Evolutionary conservation across 2,888 invertebrate genomes (phyloP).

Genomic region (Colostygia pectinataria): DNA sequence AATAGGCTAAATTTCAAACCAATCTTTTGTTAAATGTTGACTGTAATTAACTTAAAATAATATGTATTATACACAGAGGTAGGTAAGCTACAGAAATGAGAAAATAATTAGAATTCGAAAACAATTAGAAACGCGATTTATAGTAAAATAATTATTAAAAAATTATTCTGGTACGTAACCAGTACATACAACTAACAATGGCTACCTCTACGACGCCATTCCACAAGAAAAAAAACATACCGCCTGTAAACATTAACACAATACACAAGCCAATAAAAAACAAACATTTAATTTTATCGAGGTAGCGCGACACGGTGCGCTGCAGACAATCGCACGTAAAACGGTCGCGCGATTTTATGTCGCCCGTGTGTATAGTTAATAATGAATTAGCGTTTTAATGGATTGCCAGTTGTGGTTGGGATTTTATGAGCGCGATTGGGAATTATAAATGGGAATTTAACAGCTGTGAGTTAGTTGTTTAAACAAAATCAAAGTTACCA

Average conservation of each 20-base stretch:
- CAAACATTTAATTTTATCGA: conserved; percentile 38
- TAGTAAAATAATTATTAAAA: neutral
- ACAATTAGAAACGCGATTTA: no score
- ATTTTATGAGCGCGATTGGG: conserved; percentile 11
- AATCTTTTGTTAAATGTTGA: no score
- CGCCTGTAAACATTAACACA: conserved; percentile 29
- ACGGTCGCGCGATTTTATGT: conserved; percentile 50
- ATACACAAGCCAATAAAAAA: conserved; percentile 19
- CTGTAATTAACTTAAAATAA: no score
- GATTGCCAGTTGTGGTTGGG: conserved; percentile 14
- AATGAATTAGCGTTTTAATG: conserved; percentile 27
- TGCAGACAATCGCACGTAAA: conserved; percentile 57
- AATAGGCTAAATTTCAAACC: no score
- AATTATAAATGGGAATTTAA: conserved; percentile 18
- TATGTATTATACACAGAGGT: no score
- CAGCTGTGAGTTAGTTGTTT: conserved; percentile 12
- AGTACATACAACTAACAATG: conserved; percentile 6
- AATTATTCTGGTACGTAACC: neutral
- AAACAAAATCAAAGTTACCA: conserved; percentile 4
- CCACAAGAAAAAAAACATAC: conserved; percentile 14
- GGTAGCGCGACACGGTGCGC: conserved; percentile 30
- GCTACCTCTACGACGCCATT: conserved; percentile 4
- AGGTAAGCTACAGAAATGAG: no score
- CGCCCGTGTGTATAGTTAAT: conserved; percentile 36
- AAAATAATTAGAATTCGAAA: no score